phyloP scores from a whole-genome alignment of 2,888 invertebrate genomes.

The Melolontha melolontha region DNA sequence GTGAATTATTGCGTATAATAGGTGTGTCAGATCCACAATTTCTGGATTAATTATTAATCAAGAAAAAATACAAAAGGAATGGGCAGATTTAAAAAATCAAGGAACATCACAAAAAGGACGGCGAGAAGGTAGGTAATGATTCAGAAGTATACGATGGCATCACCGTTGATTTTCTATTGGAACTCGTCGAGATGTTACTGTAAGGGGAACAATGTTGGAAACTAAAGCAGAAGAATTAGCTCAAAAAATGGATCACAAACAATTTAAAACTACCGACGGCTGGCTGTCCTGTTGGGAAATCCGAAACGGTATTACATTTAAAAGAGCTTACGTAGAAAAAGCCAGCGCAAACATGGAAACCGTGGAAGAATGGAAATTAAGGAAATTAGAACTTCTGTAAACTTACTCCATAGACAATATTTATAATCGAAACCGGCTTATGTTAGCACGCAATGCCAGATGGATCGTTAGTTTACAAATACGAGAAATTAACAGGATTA shows the following conservation, averaged over 20 bases:
- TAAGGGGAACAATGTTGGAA: not conserved
- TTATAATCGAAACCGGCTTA: too few relatives aligned
- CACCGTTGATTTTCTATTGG: too few relatives aligned
- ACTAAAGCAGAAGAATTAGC: constrained; percentile 7
- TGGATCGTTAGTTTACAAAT: too few relatives aligned
- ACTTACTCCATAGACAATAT: too few relatives aligned
- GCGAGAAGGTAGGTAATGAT: not conserved
- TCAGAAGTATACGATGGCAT: not conserved
- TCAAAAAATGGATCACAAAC: too few relatives aligned
- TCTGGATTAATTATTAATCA: too few relatives aligned
- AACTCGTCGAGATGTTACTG: not conserved
- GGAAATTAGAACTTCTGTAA: too few relatives aligned
- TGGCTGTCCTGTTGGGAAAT: not conserved
- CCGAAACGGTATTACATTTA: not conserved
- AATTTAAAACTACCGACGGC: not conserved
- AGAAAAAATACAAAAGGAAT: constrained; percentile 2
- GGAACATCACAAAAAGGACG: constrained; percentile 7
- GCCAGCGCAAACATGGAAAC: constrained; percentile 4
- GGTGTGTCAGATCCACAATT: too few relatives aligned
- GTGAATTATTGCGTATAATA: too few relatives aligned
- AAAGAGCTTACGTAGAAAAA: not conserved
- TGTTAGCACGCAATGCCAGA: too few relatives aligned
- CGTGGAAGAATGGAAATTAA: too few relatives aligned
- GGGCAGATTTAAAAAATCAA: constrained; percentile 12
- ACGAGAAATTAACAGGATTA: too few relatives aligned